Evolutionary conservation across 35 echinoderm and acorn worm species (phyloP), one percentile per base, ranked within the genome.

Genomic region (Amphiura filiformis): DNA sequence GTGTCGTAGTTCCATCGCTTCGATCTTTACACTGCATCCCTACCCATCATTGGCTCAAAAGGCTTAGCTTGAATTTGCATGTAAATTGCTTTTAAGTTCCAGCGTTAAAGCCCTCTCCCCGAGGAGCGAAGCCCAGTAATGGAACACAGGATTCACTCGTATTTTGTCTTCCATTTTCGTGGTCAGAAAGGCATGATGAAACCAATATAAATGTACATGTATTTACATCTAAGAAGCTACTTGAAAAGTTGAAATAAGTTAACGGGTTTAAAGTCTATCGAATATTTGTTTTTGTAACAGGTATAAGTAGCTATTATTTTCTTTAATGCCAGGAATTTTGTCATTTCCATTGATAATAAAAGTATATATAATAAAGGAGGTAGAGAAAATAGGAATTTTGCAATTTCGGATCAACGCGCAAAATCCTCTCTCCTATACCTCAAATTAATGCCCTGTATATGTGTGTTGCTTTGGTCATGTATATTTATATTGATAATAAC

Each of bases 131-230:
- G 61, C 61, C 61, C 61, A 18, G 61, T 70, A 70, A 70, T 70
- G 61, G 61, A 70, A 70, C 61, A 70, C 26, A 13, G 26, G 26
- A 70, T 30, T 18, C 7, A 26, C 17, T 70, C 17, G 7, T 70
- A 70, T n/a, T 70, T 23, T 15, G 7, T 15, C 61, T n/a, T 3
- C 15, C 28, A 70, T 70, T 26, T 70, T 70, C 61, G 17, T 70
- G 61, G 61, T 70, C 61, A 70, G 61, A n/a, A 26, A 70, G 7
- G 26, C 61, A 70, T 4, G 28, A 70, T 15, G 1, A 13, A 70
- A 23, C 61, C 61, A 26, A 70, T 70, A 70, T 70, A 70, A 70
- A 70, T 70, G 61, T 70, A n/a, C 61, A 70, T 70, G 61, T 70
- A 70, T 70, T 70, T 70, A n/a, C 61, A 70, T 70, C 26, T n/a